Evolutionary conservation across 64 coral and sea anemone species (phyloP), one percentile per base, ranked within the genome.

Genomic region (Trachythela sp.): DNA sequence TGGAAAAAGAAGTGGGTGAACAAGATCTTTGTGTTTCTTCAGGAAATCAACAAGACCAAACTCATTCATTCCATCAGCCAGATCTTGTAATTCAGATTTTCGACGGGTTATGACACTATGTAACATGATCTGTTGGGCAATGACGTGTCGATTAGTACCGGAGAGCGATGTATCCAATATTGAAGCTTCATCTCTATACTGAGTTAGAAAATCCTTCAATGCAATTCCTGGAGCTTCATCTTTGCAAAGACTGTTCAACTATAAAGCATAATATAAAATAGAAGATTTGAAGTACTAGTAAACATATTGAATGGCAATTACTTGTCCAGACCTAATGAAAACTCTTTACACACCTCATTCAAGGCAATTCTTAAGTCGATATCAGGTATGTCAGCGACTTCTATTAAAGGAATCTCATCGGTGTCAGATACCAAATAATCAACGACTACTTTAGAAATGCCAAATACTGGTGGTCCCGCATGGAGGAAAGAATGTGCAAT

Each of bases 141-240:
- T 72, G 22, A 89, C 26, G 88, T 89, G 88, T 26, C 32, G 48
- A 36, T 89, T 20, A 14, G 54, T 13, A 14, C 88, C 88, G 20
- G 72, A 51, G 15, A 89, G 37, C 17, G 75, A 72, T 20, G 80
- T 72, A 80, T 89, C 40, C 76, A 89, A 43, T 1, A 89, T 72
- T n/a, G 88, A 40, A 18, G 88, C 88, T 89, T 89, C 88, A 89
- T 83, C 88, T 18, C 71, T 67, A 15, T 89, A 89, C 18, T 68
- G 88, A 27, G 51, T 42, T 30, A 89, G 49, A 49, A 89, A 89
- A 11, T 36, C 71, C 52, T 83, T 54, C 0, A 84, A 41, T 8
- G 32, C 88, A 89, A 45, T 30, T 26, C 26, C 48, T 18, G 72
- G 72, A 20, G 48, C 71, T 77, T 89, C 36, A 54, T 89, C 71